phyloP scores from a whole-genome alignment of 2,113 vertebrate genomes.

The Peucedramus taeniatus region DNA sequence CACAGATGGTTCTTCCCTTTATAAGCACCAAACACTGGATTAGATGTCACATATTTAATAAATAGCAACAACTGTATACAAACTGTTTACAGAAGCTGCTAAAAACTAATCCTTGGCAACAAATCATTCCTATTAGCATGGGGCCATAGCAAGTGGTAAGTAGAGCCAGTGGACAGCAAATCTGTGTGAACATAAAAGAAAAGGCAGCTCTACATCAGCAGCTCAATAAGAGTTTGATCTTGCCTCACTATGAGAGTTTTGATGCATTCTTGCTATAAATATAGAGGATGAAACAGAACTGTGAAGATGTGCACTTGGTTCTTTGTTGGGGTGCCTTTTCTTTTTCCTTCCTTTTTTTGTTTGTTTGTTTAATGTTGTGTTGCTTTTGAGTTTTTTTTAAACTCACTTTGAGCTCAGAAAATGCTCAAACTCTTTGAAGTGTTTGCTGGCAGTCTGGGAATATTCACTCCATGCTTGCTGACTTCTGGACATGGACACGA shows the following conservation, averaged over 20 bases:
- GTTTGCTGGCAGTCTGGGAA: not conserved
- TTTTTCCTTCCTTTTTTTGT: not conserved
- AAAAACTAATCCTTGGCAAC: slow-evolving; percentile 13
- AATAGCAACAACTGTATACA: slow-evolving; percentile 30
- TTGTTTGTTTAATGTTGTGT: not conserved
- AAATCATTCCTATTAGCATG: not conserved
- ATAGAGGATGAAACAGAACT: not conserved
- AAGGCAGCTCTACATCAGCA: not conserved
- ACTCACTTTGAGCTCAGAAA: not conserved
- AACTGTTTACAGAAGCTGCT: slow-evolving; percentile 1
- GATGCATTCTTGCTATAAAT: not conserved
- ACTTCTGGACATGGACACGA: not conserved
- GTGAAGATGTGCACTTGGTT: not conserved
- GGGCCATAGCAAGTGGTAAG: not conserved
- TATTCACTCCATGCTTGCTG: not conserved
- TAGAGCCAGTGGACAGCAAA: not conserved
- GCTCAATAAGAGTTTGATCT: not conserved
- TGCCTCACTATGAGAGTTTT: not conserved
- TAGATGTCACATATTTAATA: slow-evolving; percentile 34
- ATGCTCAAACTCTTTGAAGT: not conserved
- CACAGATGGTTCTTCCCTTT: slow-evolving; percentile 8
- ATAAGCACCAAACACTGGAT: slow-evolving; percentile 16
- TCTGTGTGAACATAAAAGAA: not conserved
- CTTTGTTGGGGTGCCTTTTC: not conserved
- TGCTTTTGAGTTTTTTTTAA: not conserved